Evolutionary conservation across 2,797 vertebrate species (phyloP).

Genomic region (Urophycis tenuis): DNA sequence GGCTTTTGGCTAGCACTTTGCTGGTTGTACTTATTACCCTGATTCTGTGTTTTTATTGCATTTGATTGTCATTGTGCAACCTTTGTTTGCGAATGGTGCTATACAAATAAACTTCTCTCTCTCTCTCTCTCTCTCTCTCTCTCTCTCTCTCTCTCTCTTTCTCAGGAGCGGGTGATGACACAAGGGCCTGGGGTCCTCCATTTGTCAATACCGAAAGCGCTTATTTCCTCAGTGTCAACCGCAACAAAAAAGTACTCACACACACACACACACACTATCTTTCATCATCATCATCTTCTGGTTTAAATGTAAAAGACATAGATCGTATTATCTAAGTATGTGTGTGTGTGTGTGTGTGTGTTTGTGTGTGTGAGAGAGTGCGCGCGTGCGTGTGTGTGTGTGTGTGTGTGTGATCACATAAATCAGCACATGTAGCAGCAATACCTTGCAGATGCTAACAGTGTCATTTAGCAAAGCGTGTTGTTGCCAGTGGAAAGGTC

Average conservation of each 20-base stretch:
- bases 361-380: neutral
- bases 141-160: neutral
- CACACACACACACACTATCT: neutral
- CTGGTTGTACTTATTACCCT: neutral
- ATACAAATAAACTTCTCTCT: neutral
- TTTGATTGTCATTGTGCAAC: neutral
- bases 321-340: neutral
- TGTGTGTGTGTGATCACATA: neutral
- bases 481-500: neutral
- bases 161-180: slow-evolving; percentile 86
- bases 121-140: neutral
- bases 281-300: too few species aligned
- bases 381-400: too few species aligned
- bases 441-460: neutral
- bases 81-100: neutral
- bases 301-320: neutral
- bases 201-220: slow-evolving; percentile 80
- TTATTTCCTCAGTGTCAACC: slow-evolving; percentile 94
- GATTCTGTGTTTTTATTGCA: neutral
- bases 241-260: slow-evolving; percentile 86
- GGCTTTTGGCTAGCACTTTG: too few species aligned
- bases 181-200: slow-evolving; percentile 89
- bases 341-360: neutral
- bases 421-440: neutral
- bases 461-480: neutral